phyloP scores from a whole-genome alignment of 2,888 invertebrate species.

The Macaria liturata region DNA sequence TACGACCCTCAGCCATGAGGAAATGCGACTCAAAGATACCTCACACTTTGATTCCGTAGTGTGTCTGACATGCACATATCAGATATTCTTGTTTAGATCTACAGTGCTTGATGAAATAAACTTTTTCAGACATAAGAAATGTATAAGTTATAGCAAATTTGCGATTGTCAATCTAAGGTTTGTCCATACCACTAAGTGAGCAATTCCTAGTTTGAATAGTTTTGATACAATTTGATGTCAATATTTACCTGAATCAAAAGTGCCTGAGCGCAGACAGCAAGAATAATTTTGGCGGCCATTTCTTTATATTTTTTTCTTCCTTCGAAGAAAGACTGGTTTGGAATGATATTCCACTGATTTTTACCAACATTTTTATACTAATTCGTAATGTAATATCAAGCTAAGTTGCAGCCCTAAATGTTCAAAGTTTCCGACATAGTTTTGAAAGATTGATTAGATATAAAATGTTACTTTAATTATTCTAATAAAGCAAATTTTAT shows the following conservation, averaged over 20 bases:
- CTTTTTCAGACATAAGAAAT: too few species aligned
- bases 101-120: too few species aligned
- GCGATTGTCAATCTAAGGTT: too few species aligned
- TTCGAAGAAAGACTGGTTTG: not conserved
- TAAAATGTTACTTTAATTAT: constrained; percentile 5
- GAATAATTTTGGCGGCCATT: constrained; percentile 47
- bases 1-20: too few species aligned
- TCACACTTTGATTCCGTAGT: too few species aligned
- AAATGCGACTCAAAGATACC: too few species aligned
- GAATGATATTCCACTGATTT: constrained; percentile 1
- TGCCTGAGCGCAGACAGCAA: constrained; percentile 44
- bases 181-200: too few species aligned
- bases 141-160: too few species aligned
- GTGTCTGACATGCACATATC: too few species aligned
- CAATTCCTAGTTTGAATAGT: too few species aligned
- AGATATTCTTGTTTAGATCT: too few species aligned
- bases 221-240: not conserved
- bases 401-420: not conserved
- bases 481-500: constrained; percentile 1
- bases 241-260: constrained; percentile 47
- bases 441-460: constrained; percentile 12
- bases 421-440: constrained; percentile 6
- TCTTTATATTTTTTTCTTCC: constrained; percentile 13
- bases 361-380: constrained; percentile 13
- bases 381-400: constrained; percentile 10